Base-by-base conservation (phyloP, 2,888 invertebrate species). In the Perizoma affinitatum region DNA sequence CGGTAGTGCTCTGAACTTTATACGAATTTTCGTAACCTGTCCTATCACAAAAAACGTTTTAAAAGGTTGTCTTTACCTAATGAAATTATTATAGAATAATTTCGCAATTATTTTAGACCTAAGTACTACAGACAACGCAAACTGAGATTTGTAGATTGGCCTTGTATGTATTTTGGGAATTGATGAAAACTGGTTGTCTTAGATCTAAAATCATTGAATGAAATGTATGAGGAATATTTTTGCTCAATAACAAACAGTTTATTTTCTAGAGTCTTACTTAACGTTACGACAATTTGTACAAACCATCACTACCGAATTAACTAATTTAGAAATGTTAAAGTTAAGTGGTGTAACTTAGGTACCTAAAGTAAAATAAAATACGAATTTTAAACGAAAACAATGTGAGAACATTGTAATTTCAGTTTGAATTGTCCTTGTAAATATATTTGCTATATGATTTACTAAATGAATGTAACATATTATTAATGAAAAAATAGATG, bases 371-470 rank as follows among this genome's bases (percentile, higher is more conserved):
- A 89, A 84, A 90, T 90, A 90, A 89, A 87, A 87, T 88, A 92
- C 93, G 93, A 92, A 93, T 92, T 92, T 92, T 91, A 91, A 91
- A 88, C 75, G 75, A 78, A 79, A 86, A 90, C 85, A 80, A 80
- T 90, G 91, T 91, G 90, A 78, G 83, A 71, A 85, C 86, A 86
- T 88, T 87, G 83, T 83, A 75, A 84, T 82, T 87, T 90, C 86
- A 79, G 86, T 92, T 92, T 88, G 72, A 80, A 85, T 90, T 80
- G 87, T 88, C 90, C 89, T 87, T 93, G 92, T 93, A 93, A 90
- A 93, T 92, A 79, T 85, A 90, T 90, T 91, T 90, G 92, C 90
- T 90, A 87, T 92, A 91, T 92, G 85, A 90, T 92, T 91, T 88
- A 90, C 83, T 88, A 89, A 88, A 91, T 90, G 88, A 91, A 90